phyloP scores from a whole-genome alignment of 2,113 vertebrate genomes.

The Pimephales promelas region DNA sequence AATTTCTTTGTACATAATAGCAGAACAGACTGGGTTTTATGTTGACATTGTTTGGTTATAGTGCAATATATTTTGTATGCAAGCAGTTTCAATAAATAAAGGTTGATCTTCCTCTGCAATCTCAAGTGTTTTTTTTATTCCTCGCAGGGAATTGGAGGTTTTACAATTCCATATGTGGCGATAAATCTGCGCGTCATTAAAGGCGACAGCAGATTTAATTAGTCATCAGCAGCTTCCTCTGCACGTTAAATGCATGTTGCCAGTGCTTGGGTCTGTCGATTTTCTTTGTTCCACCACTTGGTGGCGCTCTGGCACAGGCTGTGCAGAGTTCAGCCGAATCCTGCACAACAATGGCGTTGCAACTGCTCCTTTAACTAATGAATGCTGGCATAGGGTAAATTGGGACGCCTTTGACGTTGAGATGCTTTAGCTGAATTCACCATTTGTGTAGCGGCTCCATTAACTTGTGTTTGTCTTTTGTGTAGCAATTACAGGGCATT shows the following conservation, averaged over 20 bases:
- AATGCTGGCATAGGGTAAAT: neutral
- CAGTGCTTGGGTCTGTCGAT: neutral
- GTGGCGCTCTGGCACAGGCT: conserved; percentile 59
- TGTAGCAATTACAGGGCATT: neutral
- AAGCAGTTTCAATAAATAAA: conserved; percentile 99
- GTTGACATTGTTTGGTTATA: conserved; percentile 99
- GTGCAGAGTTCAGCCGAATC: neutral
- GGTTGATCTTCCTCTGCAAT: conserved; percentile 94
- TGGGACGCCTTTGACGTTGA: neutral
- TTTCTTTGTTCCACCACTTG: conserved; percentile 50
- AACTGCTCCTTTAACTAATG: neutral
- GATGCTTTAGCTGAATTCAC: neutral
- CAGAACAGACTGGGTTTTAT: conserved; percentile 95
- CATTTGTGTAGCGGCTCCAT: neutral
- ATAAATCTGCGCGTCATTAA: conserved; percentile 16
- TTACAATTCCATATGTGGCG: conserved; percentile 27
- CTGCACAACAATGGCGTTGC: neutral
- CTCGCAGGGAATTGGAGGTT: neutral
- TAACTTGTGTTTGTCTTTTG: neutral
- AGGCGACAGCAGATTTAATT: neutral
- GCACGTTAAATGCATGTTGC: too few species aligned
- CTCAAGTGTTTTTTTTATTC: conserved; percentile 56
- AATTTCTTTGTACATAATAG: conserved; percentile 97
- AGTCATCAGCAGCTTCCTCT: neutral
- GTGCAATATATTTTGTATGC: conserved; percentile 99